Percentiles rank a stretch among this genome's conserved stretches.
Conservation (phyloP, 2,888 invertebrate species). For the Polymixis lichenea region DNA sequence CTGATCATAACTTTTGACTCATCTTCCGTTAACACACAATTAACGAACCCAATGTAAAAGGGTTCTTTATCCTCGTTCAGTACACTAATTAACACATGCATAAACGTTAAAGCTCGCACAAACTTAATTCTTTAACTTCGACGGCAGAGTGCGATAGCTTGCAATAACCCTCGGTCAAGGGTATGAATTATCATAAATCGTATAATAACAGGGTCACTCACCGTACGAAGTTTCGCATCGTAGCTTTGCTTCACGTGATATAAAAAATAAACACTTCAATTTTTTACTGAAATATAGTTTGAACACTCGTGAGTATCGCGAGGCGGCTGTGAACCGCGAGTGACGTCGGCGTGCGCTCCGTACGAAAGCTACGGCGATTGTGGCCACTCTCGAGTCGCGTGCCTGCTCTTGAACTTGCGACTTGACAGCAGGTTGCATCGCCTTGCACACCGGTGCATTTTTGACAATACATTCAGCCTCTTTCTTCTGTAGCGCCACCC, state of each 20-base stretch:
- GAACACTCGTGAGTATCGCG: conserved; percentile 75
- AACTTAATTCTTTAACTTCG: conserved; percentile 66
- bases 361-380: conserved; percentile 82
- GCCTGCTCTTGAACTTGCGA: conserved; percentile 86
- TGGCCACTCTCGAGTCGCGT: conserved; percentile 74
- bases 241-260: conserved; percentile 66
- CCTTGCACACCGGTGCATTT: conserved; percentile 84
- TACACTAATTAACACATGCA: conserved; percentile 70
- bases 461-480: conserved; percentile 70
- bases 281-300: conserved; percentile 68
- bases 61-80: conserved; percentile 59
- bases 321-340: conserved; percentile 67
- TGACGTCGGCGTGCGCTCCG: conserved; percentile 77
- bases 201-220: conserved; percentile 75
- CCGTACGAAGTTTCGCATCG: conserved; percentile 86
- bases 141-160: conserved; percentile 73
- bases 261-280: conserved; percentile 71
- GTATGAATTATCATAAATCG: conserved; percentile 70
- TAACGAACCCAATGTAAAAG: conserved; percentile 48
- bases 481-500: conserved; percentile 60
- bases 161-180: conserved; percentile 75
- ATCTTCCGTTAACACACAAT: conserved; percentile 33
- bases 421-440: conserved; percentile 81
- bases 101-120: conserved; percentile 68
- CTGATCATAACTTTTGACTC: conserved; percentile 48